Conservation (phyloP, 1,140 invertebrate species). For the Hylaeus anthracinus region DNA sequence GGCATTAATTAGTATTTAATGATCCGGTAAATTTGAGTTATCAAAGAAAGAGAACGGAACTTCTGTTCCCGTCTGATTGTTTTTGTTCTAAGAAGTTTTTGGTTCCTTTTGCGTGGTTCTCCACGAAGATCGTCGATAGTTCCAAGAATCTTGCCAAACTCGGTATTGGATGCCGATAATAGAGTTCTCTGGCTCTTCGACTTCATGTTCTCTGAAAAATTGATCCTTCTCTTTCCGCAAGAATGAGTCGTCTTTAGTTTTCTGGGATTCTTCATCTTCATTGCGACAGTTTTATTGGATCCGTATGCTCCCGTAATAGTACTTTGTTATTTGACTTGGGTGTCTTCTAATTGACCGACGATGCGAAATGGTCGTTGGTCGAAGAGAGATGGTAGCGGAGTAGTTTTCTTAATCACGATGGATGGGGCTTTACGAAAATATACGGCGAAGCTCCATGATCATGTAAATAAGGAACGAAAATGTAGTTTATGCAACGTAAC, state of each 20-base stretch:
- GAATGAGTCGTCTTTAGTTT: no score
- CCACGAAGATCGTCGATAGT: constrained; percentile 2
- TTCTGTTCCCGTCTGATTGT: background rate
- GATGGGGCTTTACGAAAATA: background rate
- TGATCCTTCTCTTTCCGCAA: background rate
- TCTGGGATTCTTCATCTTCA: background rate
- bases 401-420: constrained; percentile 14
- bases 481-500: constrained; percentile 37
- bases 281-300: constrained; percentile 5
- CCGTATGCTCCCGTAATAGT: background rate
- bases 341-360: background rate
- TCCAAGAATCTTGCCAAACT: background rate
- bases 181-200: background rate
- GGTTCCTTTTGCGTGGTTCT: background rate
- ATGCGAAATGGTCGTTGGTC: background rate
- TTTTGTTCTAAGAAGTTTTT: background rate
- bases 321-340: background rate
- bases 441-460: background rate
- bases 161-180: background rate
- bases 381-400: background rate
- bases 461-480: constrained; percentile 45
- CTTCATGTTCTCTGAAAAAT: background rate
- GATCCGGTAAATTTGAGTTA: background rate
- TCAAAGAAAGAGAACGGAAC: background rate
- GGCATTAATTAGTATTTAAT: background rate